Evolutionary conservation across 2,113 vertebrate species (phyloP), one percentile per base, ranked within the genome.

Genomic region (Cavia porcellus): DNA sequence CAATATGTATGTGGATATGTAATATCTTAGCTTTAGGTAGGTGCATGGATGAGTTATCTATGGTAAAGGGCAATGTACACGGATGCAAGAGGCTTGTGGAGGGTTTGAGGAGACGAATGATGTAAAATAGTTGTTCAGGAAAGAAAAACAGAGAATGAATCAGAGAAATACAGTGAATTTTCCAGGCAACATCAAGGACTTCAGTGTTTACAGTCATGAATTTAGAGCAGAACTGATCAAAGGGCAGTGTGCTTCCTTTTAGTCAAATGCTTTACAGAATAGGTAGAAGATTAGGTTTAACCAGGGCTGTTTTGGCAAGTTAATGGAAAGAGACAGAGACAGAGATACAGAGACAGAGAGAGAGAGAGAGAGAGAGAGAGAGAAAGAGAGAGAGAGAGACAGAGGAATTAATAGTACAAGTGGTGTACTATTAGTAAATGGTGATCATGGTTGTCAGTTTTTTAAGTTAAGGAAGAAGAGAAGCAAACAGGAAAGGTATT

Each of bases 221-320:
- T 90, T 85, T 86, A 47, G 61, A 89, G 45, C 45, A 59, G 61
- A 30, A 47, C 15, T 82, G 62, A 75, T 89, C 57, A 72, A 5
- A 70, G 15, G 75, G 38, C 55, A 57, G 30, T 4, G 30, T 57
- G 62, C 8, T 86, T 94, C 74, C n/a, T 77, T 80, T 88, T 64
- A 88, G 50, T 47, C 62, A 79, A 42, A 64, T 62, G 50, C 50
- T 64, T 4, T 84, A 35, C 24, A 35, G 47, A 57, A 55, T 19
- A 86, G 68, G 57, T 19, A 3, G 68, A 80, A 61, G 77, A 50
- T 89, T 59, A 81, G 68, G 75, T 59, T 59, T 38, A 82, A 77
- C 45, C 42, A 82, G 72, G 22, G n/a, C 47, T 91, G 47, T 81
- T 87, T 94, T 47, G 77, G n/a, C 79, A 89, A 89, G 35, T 61